Base-by-base conservation (phyloP, 2,888 invertebrate genomes). In the Folsomia manolachei region DNA sequence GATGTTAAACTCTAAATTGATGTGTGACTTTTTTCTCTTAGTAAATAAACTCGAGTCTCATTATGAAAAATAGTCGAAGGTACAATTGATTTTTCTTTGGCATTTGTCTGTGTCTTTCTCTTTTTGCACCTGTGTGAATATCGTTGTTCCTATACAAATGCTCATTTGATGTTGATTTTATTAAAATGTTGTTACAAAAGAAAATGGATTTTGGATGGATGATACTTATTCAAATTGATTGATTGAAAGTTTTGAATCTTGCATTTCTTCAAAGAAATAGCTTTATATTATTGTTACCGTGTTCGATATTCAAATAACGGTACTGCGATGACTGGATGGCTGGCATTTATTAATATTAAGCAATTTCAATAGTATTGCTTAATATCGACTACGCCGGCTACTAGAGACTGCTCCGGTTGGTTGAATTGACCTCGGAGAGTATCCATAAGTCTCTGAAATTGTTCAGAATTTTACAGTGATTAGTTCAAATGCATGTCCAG, bases 341-440 rank as follows among this genome's bases (percentile, higher is more conserved):
- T n/a, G n/a, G 39, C 39, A 39, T 39, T 14, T 4, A 39, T 39
- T 39, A 39, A 39, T n/a, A n/a, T n/a, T n/a, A n/a, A n/a, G n/a
- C n/a, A n/a, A n/a, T n/a, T n/a, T n/a, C n/a, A n/a, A n/a, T n/a
- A 51, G 51, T 51, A 39, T 14, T 19, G 53, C 70, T 74, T 77
- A 78, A 26, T 74, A 66, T 65, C 79, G 75, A 63, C 75, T 69
- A 51, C 69, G 68, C 69, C 76, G 74, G 74, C 74, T 74, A 39
- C 75, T 73, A 70, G 69, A 84, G 83, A 84, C 89, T 88, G 88
- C 92, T 92, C 88, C 92, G 91, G 88, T 92, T 82, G 92, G 89
- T 85, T 91, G 93, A 88, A 94, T 91, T 84, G 91, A 56, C 53
- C 79, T 60, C 64, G 94, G 94, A 82, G 93, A 91, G 86, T 93